Conservation (phyloP, 2,797 vertebrate genomes). For the Clarias laeviceps region DNA sequence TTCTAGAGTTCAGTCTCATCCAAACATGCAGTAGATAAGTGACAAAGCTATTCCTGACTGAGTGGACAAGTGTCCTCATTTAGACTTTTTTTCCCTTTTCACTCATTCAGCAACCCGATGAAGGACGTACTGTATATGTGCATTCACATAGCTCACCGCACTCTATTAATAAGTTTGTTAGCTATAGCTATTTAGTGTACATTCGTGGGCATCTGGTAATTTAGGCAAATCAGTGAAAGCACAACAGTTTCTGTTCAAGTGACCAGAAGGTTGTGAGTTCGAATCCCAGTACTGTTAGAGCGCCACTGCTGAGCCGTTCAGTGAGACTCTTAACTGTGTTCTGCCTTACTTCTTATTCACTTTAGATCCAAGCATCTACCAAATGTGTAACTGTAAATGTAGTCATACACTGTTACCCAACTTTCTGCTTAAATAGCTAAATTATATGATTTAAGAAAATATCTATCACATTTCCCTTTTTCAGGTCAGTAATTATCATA, state of each 20-base stretch:
- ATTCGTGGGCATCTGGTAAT: not conserved
- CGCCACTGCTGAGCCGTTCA: not conserved
- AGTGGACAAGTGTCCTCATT: too few relatives aligned
- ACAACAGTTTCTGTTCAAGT: not conserved
- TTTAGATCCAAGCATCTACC: not conserved
- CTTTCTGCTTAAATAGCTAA: not conserved
- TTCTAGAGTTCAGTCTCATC: not conserved
- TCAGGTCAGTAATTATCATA: not conserved
- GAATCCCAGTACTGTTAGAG: constrained; percentile 3
- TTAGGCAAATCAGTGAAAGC: not conserved
- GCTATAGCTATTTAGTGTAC: too few relatives aligned
- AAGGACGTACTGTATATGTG: not conserved
- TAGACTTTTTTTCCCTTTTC: not conserved
- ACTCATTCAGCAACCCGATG: not conserved
- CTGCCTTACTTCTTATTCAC: not conserved
- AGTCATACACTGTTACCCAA: not conserved
- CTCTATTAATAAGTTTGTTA: not conserved
- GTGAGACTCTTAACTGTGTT: not conserved
- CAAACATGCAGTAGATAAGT: constrained; percentile 4
- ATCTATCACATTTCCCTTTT: not conserved
- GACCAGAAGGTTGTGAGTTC: constrained; percentile 1
- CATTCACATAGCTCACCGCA: not conserved
- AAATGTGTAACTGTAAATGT: not conserved
- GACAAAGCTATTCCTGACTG: not conserved
- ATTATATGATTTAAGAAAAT: not conserved